phyloP scores from a whole-genome alignment of 1,140 invertebrate species.

The Rhagoletis zephyria region DNA sequence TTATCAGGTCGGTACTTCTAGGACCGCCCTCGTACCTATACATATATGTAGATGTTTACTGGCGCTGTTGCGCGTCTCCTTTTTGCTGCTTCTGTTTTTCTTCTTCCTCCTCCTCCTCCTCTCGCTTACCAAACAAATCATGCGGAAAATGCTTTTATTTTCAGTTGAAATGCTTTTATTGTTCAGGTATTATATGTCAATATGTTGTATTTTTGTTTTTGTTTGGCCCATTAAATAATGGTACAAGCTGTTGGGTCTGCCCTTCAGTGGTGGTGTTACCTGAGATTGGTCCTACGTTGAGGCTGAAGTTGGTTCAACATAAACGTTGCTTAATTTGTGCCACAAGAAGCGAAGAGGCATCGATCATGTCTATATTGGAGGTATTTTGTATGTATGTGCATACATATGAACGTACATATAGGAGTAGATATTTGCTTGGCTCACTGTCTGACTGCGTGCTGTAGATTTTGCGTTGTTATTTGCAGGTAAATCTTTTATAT shows the following conservation, averaged over 20 bases:
- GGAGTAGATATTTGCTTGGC: no score
- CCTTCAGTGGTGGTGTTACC: conserved; percentile 16
- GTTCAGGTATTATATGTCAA: conserved; percentile 56
- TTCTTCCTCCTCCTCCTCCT: neutral
- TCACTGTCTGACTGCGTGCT: no score
- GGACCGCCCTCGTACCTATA: no score
- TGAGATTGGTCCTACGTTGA: neutral
- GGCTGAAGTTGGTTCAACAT: neutral
- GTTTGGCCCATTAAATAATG: conserved; percentile 43
- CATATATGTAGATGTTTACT: neutral
- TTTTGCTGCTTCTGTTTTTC: neutral
- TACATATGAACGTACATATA: neutral
- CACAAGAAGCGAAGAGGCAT: conserved; percentile 5
- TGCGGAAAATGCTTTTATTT: conserved; percentile 60
- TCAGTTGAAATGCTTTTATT: conserved; percentile 58
- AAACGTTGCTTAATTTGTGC: conserved; percentile 1
- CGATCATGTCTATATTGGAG: neutral
- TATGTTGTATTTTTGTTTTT: conserved; percentile 21
- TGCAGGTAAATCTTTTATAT: neutral
- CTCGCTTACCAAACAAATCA: conserved; percentile 55
- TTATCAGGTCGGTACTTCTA: no score
- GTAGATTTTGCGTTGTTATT: neutral
- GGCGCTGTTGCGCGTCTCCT: neutral
- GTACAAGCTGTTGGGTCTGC: conserved; percentile 30
- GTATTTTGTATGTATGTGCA: neutral